Conservation (phyloP, 2,113 vertebrate genomes). For the Aldabrachelys gigantea region DNA sequence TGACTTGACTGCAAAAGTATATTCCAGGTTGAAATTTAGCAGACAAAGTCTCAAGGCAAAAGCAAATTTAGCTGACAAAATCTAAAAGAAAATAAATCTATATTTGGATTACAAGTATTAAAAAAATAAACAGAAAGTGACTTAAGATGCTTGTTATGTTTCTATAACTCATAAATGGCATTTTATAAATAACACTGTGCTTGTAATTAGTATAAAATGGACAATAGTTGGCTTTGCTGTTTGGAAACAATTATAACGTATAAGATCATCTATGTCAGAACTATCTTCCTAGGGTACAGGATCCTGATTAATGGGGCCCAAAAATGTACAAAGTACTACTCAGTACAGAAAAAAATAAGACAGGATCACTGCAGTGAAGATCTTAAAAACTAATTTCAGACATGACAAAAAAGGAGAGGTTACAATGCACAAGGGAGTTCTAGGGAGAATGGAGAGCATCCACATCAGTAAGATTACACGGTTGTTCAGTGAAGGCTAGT, state of each 20-base stretch:
- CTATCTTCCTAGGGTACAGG: neutral
- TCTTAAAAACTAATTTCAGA: neutral
- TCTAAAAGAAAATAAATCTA: neutral
- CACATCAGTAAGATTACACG: neutral
- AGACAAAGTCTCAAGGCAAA: neutral
- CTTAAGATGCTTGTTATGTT: neutral
- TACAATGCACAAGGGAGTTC: neutral
- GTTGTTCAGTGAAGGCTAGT: neutral
- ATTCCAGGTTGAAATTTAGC: conserved; percentile 32
- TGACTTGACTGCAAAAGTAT: conserved; percentile 25
- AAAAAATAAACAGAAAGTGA: neutral
- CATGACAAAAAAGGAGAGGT: neutral
- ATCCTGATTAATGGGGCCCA: neutral
- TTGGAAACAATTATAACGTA: neutral
- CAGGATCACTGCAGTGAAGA: neutral
- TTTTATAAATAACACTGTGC: neutral
- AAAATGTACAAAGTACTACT: neutral
- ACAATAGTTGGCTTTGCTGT: neutral
- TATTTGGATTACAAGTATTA: neutral
- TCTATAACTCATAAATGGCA: neutral
- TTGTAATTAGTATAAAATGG: neutral
- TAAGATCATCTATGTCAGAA: neutral
- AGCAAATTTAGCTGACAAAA: neutral
- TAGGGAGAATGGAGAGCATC: neutral
- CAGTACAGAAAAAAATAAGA: neutral